A percentile compares a stretch with the other conserved stretches of the same genome.
These are phyloP conservation scores for Cerastoderma edule DNA, from an alignment of 2,888 invertebrate genomes.

Conservation along the genomic window DNA sequence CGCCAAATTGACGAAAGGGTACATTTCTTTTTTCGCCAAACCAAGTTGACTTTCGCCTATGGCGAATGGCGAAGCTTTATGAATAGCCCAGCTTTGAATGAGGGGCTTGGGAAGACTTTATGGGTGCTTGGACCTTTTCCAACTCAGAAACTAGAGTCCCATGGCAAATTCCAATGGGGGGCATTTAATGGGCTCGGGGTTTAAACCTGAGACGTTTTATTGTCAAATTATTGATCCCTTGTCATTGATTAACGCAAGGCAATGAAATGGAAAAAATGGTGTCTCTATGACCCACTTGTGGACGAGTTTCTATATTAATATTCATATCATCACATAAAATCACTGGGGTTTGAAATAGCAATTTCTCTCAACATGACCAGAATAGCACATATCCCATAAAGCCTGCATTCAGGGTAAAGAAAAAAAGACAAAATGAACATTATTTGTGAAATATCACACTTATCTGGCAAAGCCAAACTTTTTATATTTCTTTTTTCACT, in stretches of 20 bases:
- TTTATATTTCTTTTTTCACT: too few species aligned
- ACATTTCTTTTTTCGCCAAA: too few species aligned
- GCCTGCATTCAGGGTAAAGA: too few species aligned
- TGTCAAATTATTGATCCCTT: slow-evolving; percentile 18
- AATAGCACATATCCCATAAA: slow-evolving; percentile 1
- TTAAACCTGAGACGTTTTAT: slow-evolving; percentile 28
- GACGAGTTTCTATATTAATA: slow-evolving; percentile 17
- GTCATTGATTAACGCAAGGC: slow-evolving; percentile 21
- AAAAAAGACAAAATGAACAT: too few species aligned
- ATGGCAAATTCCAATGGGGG: slow-evolving; percentile 2
- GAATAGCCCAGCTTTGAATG: too few species aligned
- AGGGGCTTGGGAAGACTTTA: too few species aligned
- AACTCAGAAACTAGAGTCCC: background rate
- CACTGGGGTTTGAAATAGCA: slow-evolving; percentile 21
- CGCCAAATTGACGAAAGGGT: too few species aligned
- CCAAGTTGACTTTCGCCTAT: too few species aligned
- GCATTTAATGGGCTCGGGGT: slow-evolving; percentile 12
- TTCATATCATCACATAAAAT: slow-evolving; percentile 10
- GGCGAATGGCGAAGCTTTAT: too few species aligned
- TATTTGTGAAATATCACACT: too few species aligned
- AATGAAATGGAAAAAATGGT: slow-evolving; percentile 24
- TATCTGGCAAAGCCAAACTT: too few species aligned
- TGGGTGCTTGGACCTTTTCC: background rate
- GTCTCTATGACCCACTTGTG: slow-evolving; percentile 5
- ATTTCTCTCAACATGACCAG: slow-evolving; percentile 2